Evolutionary conservation across 2,888 invertebrate genomes (phyloP), one percentile per base, ranked within the genome.

Genomic region (Callinectes sapidus): DNA sequence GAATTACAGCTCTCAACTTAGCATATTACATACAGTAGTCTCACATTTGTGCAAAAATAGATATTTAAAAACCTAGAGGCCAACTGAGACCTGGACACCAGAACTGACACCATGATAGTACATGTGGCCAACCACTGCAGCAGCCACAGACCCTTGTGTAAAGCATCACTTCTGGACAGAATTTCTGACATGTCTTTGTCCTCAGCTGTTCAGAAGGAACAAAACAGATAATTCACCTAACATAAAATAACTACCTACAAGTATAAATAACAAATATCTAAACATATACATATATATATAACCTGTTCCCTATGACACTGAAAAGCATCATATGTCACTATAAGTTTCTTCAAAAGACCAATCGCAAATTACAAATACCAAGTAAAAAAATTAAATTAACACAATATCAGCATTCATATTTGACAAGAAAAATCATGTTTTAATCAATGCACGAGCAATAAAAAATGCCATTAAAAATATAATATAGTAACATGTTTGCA

Each of bases 1-100:
- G 13, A 81, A 81, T 35, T 81, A 14, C 81, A 81, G 28, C 23
- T 81, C 81, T 81, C 81, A 81, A 81, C 81, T 81, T 81, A 32
- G 35, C 35, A 35, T 81, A 81, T 81, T 77, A 77, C 61, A 90
- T 77, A 77, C 61, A 90, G 18, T 42, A 81, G 61, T 90, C 86
- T 90, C 90, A 92, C 32, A 61, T 92, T 92, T 92, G 92, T 92
- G 92, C 92, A 92, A 92, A 92, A 92, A 92, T 92, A 92, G 87
- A 92, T 90, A 92, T 92, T 92, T 92, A 90, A 90, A 87, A 92
- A 91, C 66, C 81, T 35, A 81, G 88, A 55, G 88, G 85, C 85
- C 42, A 77, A 87, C 91, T 85, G 35, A 39, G 85, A 86, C 23
- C 92, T 92, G 61, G 86, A 66, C 32, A 42, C 89, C 92, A 85